Conservation (phyloP, 2,888 invertebrate genomes). For the Euzophera pinguis region DNA sequence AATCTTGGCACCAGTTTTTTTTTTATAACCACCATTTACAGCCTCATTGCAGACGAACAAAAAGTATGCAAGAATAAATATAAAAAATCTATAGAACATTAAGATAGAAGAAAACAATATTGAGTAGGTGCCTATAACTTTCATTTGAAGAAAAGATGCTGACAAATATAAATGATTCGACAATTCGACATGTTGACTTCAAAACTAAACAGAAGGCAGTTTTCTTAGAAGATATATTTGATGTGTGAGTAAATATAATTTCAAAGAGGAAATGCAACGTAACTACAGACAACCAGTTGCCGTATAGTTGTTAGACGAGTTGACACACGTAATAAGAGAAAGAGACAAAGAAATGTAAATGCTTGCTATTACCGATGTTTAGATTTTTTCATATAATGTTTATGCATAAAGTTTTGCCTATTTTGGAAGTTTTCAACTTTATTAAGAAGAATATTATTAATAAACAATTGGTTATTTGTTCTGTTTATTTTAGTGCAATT, state of each 20-base stretch:
- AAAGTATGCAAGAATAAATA: too few species aligned
- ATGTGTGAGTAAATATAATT: background rate
- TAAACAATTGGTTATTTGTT: too few species aligned
- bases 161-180: too few species aligned
- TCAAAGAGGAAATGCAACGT: constrained; percentile 4
- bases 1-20: too few species aligned
- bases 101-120: background rate
- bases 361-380: background rate
- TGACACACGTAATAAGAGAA: constrained; percentile 39
- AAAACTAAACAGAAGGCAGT: background rate
- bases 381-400: background rate
- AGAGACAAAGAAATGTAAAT: constrained; percentile 20
- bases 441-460: too few species aligned
- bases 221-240: background rate
- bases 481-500: too few species aligned
- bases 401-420: too few species aligned
- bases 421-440: too few species aligned
- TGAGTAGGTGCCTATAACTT: background rate
- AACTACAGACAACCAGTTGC: constrained; percentile 5
- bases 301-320: constrained; percentile 17
- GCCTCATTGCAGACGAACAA: too few species aligned
- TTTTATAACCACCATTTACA: too few species aligned
- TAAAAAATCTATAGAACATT: background rate
- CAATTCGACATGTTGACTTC: background rate
- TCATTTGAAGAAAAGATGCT: background rate